Percentiles rank a stretch among this genome's conserved stretches.
Evolutionary conservation across 2,797 vertebrate genomes (phyloP).

Genomic region (Corythornis leucogaster): DNA sequence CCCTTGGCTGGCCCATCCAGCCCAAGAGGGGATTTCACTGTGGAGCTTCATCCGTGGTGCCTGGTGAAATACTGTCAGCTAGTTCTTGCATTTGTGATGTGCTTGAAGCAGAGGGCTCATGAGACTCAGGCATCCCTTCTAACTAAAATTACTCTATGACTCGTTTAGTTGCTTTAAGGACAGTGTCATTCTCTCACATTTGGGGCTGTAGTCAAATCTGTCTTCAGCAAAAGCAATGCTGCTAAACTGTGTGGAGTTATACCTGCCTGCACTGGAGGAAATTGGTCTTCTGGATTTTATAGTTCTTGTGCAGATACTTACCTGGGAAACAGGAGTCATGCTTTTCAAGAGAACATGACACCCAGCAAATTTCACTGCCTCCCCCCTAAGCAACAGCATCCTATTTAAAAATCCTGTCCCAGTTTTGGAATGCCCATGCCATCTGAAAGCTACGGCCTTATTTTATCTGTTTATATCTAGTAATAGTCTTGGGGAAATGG

Average conservation of each 20-base stretch:
- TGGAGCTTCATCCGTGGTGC: neutral
- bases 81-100: neutral
- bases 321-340: neutral
- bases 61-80: neutral
- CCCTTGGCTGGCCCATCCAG: neutral
- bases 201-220: neutral
- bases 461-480: constrained; percentile 5
- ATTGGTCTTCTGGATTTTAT: neutral
- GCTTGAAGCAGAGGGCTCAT: neutral
- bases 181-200: neutral
- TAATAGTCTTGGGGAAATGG: neutral
- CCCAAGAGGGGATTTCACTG: neutral
- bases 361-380: neutral
- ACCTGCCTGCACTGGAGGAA: neutral
- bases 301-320: neutral
- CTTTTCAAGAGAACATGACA: neutral
- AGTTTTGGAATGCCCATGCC: constrained; percentile 5
- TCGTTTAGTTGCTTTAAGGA: neutral
- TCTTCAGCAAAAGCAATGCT: neutral
- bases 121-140: neutral
- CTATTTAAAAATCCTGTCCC: constrained; percentile 32
- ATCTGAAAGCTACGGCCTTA: constrained; percentile 1
- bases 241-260: neutral
- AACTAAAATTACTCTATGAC: neutral
- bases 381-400: neutral